phyloP scores from a whole-genome alignment of 2,888 invertebrate genomes.

The Dasypogon diadema region DNA sequence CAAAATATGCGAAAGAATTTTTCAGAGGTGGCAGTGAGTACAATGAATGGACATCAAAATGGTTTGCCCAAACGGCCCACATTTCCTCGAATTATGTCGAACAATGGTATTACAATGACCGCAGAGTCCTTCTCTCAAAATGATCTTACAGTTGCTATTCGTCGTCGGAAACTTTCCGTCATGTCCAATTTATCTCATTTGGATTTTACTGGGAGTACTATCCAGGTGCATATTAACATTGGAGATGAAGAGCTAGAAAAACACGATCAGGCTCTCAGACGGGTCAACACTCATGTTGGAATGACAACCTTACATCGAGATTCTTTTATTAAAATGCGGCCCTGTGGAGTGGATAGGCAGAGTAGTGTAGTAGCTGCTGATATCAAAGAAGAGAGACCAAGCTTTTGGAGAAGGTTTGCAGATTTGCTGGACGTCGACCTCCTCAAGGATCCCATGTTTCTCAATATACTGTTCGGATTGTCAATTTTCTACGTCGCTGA shows the following conservation, averaged over 20 bases:
- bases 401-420: slow-evolving; percentile 73
- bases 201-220: slow-evolving; percentile 81
- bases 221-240: slow-evolving; percentile 76
- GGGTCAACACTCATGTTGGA: slow-evolving; percentile 65
- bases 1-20: slow-evolving; percentile 67
- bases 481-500: slow-evolving; percentile 82
- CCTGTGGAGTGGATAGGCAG: slow-evolving; percentile 61
- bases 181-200: slow-evolving; percentile 79
- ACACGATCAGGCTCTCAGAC: slow-evolving; percentile 66
- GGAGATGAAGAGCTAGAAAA: slow-evolving; percentile 68
- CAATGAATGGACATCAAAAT: slow-evolving; percentile 61
- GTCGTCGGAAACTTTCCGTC: slow-evolving; percentile 75
- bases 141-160: slow-evolving; percentile 70
- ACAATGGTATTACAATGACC: slow-evolving; percentile 65
- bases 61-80: slow-evolving; percentile 67
- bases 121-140: slow-evolving; percentile 66
- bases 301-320: slow-evolving; percentile 63
- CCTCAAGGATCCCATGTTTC: slow-evolving; percentile 78
- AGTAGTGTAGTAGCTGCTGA: background rate
- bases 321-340: slow-evolving; percentile 67
- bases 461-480: slow-evolving; percentile 79
- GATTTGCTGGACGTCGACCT: slow-evolving; percentile 79
- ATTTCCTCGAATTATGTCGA: slow-evolving; percentile 68
- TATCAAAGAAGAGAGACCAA: slow-evolving; percentile 60
- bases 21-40: slow-evolving; percentile 67